Evolutionary conservation across 1,140 invertebrate genomes (phyloP), one percentile per base, ranked within the genome.

Genomic region (Fopius arisanus): DNA sequence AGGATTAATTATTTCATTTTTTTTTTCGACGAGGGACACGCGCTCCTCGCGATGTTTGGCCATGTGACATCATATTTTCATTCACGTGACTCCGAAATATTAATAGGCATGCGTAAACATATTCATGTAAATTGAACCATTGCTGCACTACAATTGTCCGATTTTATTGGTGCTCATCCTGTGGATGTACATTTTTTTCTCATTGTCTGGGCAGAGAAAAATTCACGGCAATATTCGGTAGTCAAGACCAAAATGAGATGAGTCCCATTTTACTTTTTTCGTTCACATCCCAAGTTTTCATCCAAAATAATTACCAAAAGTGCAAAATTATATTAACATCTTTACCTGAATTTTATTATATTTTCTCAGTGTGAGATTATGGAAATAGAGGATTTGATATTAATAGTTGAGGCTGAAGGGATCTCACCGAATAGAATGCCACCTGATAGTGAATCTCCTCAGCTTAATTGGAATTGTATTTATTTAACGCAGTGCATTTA

Each of bases 401-500:
- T 59, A 59, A 59, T 28, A 59, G 19, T 59, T 26, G 19, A 23
- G 23, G 54, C 26, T 59, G 23, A 3, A 12, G 54, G 10, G 54
- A 28, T 59, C 19, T 59, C 10, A 23, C 54, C 10, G 63, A 67
- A 14, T 67, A 16, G 63, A 37, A 67, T 40, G 10, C 43, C 54
- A 59, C 54, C 54, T 59, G 54, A 51, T 51, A 54, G 16, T 51
- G 2, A 14, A 40, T 43, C 37, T 28, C 26, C 41, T 67, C 43
- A 48, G 28, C 14, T 48, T 67, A 72, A 67, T 67, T 72, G 43
- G 59, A 67, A 51, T 51, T 66, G 26, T 66, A 72, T 72, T 59
- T 66, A 72, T 72, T 66, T 66, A 29, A 67, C 37, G 29, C 10
- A 48, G 41, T 72, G 16, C 67, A 40, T 65, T 43, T 63, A 41